A percentile compares a stretch with the other conserved stretches of the same genome.
Conservation (phyloP, 2,113 vertebrate species). For the Dolichotis patagonum region DNA sequence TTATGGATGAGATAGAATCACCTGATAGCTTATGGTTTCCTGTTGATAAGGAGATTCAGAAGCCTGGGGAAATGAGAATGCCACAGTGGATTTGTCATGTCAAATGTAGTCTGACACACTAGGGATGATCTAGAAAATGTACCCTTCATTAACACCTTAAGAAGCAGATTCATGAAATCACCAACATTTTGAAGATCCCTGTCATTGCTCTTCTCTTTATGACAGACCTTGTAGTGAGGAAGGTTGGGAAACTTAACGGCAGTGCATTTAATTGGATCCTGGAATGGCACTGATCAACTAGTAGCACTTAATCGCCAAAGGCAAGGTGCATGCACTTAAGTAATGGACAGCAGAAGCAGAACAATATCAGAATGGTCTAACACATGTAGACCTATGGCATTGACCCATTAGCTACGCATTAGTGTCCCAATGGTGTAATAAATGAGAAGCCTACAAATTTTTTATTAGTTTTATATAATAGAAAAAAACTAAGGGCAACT, state of each 20-base stretch:
- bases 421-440: neutral
- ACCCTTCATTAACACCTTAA: neutral
- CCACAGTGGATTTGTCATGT: neutral
- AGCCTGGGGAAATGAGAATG: neutral
- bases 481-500: neutral
- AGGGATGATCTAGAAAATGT: neutral
- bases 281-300: neutral
- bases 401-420: neutral
- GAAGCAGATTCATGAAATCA: too few relatives aligned
- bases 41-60: neutral
- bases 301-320: neutral
- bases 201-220: neutral
- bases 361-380: neutral
- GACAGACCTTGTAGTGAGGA: neutral
- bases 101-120: neutral
- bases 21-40: neutral
- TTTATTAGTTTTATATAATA: neutral
- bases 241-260: neutral
- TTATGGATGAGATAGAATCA: neutral
- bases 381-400: neutral
- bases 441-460: neutral
- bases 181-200: too few relatives aligned
- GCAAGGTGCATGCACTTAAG: neutral
- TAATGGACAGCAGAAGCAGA: neutral
- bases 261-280: neutral